Conservation (phyloP, 2,113 vertebrate species). For the Nothoprocta pentlandii region DNA sequence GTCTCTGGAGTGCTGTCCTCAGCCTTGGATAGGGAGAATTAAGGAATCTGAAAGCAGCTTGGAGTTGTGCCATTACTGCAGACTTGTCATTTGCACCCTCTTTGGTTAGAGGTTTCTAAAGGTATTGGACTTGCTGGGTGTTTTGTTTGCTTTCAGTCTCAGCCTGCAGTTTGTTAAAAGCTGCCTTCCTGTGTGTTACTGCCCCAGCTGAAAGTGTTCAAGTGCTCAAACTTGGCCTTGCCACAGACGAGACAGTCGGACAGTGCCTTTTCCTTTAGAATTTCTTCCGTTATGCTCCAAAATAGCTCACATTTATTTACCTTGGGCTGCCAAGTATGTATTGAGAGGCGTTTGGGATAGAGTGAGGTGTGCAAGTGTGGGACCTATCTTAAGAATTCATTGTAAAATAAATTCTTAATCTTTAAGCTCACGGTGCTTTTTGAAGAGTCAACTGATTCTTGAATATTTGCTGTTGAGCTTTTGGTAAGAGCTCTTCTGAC, state of each 20-base stretch:
- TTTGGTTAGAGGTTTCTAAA: background rate
- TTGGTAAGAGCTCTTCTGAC: background rate
- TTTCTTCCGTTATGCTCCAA: background rate
- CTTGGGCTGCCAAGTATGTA: background rate
- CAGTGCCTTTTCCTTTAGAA: background rate
- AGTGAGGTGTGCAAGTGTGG: background rate
- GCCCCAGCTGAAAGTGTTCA: background rate
- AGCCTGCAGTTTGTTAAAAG: background rate
- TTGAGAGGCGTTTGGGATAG: background rate
- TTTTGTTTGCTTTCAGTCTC: background rate
- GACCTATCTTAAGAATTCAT: background rate
- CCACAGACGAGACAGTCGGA: background rate
- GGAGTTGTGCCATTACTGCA: background rate
- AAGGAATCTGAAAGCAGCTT: background rate
- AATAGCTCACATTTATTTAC: slow-evolving; percentile 14
- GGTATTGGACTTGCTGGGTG: background rate
- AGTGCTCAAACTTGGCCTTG: background rate
- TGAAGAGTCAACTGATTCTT: background rate
- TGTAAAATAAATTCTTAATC: background rate
- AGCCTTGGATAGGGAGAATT: background rate
- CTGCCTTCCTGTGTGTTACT: background rate
- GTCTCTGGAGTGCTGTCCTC: background rate
- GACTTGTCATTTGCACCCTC: background rate
- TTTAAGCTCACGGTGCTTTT: background rate
- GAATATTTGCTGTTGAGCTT: background rate